Evolutionary conservation across 2,113 vertebrate genomes (phyloP).

Genomic region (Cervus canadensis): DNA sequence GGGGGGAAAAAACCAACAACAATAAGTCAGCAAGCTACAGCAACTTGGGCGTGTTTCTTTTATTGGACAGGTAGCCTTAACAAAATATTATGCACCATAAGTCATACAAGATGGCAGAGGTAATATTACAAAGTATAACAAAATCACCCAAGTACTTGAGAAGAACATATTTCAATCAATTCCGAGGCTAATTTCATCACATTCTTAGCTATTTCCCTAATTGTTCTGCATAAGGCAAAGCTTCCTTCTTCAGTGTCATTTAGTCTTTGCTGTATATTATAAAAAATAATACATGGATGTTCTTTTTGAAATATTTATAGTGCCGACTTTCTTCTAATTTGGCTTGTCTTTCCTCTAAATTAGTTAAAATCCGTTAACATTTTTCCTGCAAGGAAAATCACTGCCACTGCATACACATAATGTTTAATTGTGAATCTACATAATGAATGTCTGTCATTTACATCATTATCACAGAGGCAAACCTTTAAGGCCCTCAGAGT

Average conservation of each 20-base stretch:
- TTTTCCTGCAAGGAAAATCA: conserved; percentile 9
- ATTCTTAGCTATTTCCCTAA: background rate
- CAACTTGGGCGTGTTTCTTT: background rate
- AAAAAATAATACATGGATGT: background rate
- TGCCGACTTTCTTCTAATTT: conserved; percentile 30
- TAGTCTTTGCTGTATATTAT: background rate
- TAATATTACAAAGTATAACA: background rate
- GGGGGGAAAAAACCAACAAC: background rate
- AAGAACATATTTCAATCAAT: background rate
- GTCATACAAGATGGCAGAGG: background rate
- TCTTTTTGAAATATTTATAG: conserved; percentile 52
- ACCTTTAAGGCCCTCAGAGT: background rate
- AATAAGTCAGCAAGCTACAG: background rate
- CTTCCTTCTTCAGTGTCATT: background rate
- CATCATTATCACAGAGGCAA: conserved; percentile 4
- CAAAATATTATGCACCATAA: background rate
- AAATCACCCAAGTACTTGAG: conserved; percentile 6
- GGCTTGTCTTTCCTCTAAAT: conserved; percentile 29
- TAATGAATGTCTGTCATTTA: background rate
- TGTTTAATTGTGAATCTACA: conserved; percentile 9
- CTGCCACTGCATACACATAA: background rate
- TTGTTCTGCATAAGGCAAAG: background rate
- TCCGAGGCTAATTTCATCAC: background rate
- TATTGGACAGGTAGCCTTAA: background rate
- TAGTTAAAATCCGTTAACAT: conserved; percentile 30